These are phyloP conservation scores for Chrysaora quinquecirrha DNA, from an alignment of 30 jellyfish, hydroid and myxozoan species.

Conservation along the genomic window DNA sequence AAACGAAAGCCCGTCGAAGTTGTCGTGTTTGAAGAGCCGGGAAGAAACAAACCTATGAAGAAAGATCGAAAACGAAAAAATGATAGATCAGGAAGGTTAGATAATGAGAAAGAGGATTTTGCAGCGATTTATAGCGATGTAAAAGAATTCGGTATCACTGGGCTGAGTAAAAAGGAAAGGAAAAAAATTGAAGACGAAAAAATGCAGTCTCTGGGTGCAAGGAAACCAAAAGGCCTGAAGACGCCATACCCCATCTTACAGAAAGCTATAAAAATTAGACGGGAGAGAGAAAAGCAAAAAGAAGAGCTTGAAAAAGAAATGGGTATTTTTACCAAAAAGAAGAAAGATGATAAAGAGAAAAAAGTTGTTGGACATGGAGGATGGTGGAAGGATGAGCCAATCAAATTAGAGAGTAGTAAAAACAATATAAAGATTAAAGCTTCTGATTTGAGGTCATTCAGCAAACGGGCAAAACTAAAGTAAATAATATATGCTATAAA, in stretches of 20 bases:
- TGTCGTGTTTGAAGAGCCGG: constrained; percentile 79
- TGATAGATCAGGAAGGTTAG: background rate
- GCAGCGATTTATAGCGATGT: constrained; percentile 65
- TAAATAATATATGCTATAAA: too few species aligned
- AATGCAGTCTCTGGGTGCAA: constrained; percentile 73
- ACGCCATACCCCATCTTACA: constrained; percentile 78
- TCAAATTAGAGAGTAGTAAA: constrained; percentile 30
- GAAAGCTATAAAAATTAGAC: constrained; percentile 23
- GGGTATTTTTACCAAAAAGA: constrained; percentile 75
- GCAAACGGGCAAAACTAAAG: background rate
- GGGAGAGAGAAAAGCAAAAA: constrained; percentile 49
- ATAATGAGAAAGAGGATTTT: constrained; percentile 45
- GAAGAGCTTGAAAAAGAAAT: constrained; percentile 72
- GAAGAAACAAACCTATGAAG: constrained; percentile 1
- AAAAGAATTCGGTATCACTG: constrained; percentile 76
- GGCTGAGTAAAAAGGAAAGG: constrained; percentile 73
- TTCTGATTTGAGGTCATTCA: constrained; percentile 27
- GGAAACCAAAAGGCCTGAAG: constrained; percentile 72
- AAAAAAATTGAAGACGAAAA: constrained; percentile 47
- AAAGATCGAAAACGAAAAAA: background rate
- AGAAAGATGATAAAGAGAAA: constrained; percentile 39
- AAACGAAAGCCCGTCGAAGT: constrained; percentile 68
- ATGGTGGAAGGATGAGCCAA: constrained; percentile 75
- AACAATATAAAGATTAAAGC: constrained; percentile 32
- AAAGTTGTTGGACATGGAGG: constrained; percentile 36